phyloP scores from a whole-genome alignment of 2,113 vertebrate genomes.

The Xenotilapia flavipinnis region DNA sequence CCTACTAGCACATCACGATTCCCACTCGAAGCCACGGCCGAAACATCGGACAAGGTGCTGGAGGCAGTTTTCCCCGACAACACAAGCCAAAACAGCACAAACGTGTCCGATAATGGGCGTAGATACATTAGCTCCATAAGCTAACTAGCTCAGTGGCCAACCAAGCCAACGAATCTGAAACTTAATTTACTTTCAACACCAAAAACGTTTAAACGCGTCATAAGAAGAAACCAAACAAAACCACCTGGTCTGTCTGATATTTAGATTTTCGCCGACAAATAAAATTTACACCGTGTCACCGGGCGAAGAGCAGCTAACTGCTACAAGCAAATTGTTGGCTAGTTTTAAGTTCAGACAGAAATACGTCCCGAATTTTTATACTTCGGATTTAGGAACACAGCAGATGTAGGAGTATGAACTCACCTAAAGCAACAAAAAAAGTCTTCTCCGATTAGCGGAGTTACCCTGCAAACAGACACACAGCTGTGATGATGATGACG shows the following conservation, averaged over 20 bases:
- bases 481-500: not conserved
- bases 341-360: not conserved
- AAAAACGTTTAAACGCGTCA: not conserved
- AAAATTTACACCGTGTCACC: not conserved
- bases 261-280: accelerated
- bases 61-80: not conserved
- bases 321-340: not conserved
- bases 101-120: slow-evolving; percentile 27
- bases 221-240: not conserved
- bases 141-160: not conserved
- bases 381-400: not conserved
- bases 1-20: not conserved
- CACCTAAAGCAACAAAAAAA: slow-evolving; percentile 21
- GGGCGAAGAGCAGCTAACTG: not conserved
- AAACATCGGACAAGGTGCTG: not conserved
- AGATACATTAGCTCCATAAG: not conserved
- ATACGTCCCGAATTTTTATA: accelerated
- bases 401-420: not conserved
- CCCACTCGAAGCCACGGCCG: accelerated
- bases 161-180: not conserved
- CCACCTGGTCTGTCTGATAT: accelerated
- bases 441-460: not conserved
- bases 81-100: not conserved
- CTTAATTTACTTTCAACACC: not conserved
- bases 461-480: slow-evolving; percentile 1